Evolutionary conservation across 2,113 vertebrate genomes (phyloP), one percentile per base, ranked within the genome.

Genomic region (Labrus mixtus): DNA sequence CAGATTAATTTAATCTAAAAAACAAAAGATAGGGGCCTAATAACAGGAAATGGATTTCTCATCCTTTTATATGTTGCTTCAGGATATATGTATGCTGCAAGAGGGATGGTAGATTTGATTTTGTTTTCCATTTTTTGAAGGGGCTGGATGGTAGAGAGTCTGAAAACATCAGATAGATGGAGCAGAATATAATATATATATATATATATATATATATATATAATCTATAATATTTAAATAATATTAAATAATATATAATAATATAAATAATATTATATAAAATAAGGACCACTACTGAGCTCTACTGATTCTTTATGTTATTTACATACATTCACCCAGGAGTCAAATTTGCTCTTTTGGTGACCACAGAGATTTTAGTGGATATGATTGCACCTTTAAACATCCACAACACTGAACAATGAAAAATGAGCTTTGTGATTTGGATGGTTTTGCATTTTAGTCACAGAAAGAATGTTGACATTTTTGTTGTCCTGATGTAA

Each of bases 21-120:
- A 45, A 59, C 69, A 55, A 41, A 64, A 68, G 53, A 82, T 65
- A 65, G 20, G 41, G 22, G 11, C 13, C 45, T 68, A 79, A 83
- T 73, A 63, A 79, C 68, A 87, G 73, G 70, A 90, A 87, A 83
- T 81, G 70, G 63, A 81, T 58, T 68, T 79, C 19, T 69, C 36
- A 76, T 73, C 74, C 46, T 54, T 83, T 54, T 71, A 66, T 66
- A 48, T 68, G 39, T 41, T 41, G 60, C 79, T 70, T 16, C 0
- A 43, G 76, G 68, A 60, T 41, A 43, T 59, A 43, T 69, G 8
- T 59, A 43, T 69, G 8, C 48, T 55, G 51, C 20, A 22, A 48
- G n/a, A 41, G 10, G 33, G 39, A 83, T 48, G 25, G n/a, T 25
- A 53, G 56, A 20, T 77, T 43, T 80, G 10, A 65, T 56, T 50